phyloP scores from a whole-genome alignment of 2,797 vertebrate genomes.

The Ciconia nigra region DNA sequence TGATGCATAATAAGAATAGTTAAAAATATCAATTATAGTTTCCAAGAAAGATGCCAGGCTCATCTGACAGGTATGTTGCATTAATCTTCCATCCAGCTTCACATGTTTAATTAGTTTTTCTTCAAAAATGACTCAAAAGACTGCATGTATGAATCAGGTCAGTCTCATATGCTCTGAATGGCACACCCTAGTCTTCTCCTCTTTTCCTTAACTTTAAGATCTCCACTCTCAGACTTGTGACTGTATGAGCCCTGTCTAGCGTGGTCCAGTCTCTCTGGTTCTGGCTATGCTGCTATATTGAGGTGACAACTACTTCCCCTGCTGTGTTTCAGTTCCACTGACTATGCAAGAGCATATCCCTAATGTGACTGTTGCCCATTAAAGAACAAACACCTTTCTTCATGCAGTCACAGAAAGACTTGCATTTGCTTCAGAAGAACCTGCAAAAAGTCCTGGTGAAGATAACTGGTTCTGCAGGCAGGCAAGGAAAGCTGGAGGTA shows the following conservation, averaged over 20 bases:
- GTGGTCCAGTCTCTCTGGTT: neutral
- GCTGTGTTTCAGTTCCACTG: neutral
- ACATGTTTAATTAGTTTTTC: neutral
- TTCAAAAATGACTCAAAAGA: neutral
- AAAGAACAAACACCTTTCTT: neutral
- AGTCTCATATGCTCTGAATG: neutral
- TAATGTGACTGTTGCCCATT: neutral
- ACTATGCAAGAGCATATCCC: neutral
- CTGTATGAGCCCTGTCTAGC: neutral
- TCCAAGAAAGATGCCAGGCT: neutral
- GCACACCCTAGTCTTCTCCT: neutral
- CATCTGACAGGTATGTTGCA: neutral
- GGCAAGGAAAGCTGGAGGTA: neutral
- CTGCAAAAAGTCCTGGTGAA: neutral
- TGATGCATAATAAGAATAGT: neutral
- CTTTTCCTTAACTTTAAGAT: neutral
- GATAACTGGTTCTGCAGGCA: neutral
- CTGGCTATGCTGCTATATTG: neutral
- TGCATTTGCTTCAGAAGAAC: neutral
- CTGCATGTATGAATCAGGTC: neutral
- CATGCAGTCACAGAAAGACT: neutral
- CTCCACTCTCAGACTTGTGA: neutral
- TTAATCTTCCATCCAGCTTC: neutral
- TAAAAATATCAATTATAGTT: neutral
- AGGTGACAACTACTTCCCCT: neutral